Base-by-base conservation (phyloP, 2,797 vertebrate species). In the Manis pentadactyla region DNA sequence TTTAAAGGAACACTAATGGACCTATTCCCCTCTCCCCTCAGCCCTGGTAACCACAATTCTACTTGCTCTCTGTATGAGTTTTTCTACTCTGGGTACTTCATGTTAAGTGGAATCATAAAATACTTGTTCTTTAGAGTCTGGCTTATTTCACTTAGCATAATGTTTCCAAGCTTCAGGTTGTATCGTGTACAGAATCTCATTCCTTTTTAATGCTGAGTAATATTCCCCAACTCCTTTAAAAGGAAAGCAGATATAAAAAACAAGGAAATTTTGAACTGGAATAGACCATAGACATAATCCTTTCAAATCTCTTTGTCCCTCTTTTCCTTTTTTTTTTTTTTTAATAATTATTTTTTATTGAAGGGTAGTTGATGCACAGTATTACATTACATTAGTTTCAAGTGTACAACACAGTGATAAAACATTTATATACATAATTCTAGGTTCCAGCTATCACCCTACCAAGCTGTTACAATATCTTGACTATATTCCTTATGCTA, bases 171-270 rank as follows among this genome's bases (percentile, higher is more conserved):
- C 2, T 75, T 88, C 17, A 73, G 53, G 17, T 64, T 81, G 18
- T 51, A 42, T 49, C 7, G 69, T 59, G 7, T 46, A 11, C 19
- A 53, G 59, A 42, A 64, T 86, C 42, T 46, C 25, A 37, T 59
- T 64, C 13, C 39, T 92, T 87, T 90, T 66, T 46, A 94, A 92
- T 53, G 61, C 17, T 87, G n/a, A 73, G 11, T 69, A 75, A 83
- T 92, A 88, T 31, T 93, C 53, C 46, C 73, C 9, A 64, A 23
- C 23, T 85, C 8, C 82, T 95, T 86, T 89, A 63, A 46, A 53
- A 42, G 37, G 34, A 84, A 92, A 92, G 12, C 29, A 73, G 23
- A 42, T 69, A n/a, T 34, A 7, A 61, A 83, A 85, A 87, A 55
- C 4, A 63, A 13, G 15, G n/a, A 83, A 53, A 13, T 91, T 94